These are phyloP conservation scores for Tympanoctomys barrerae DNA, from an alignment of 2,797 vertebrate genomes.

Conservation along the genomic window DNA sequence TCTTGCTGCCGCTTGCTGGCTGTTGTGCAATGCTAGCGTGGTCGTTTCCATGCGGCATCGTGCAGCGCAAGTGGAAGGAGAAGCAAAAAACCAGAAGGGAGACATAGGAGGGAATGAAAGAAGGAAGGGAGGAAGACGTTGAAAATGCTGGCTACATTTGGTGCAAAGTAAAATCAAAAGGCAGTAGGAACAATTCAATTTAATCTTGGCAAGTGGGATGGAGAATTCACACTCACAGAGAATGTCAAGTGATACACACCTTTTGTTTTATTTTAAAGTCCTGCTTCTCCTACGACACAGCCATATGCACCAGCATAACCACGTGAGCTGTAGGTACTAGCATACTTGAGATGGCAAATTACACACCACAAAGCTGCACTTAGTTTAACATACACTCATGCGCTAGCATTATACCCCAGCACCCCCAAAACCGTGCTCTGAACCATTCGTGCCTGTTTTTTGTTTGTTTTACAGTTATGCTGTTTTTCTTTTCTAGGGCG, in stretches of 20 bases:
- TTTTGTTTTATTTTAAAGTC: not conserved
- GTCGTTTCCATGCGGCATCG: not conserved
- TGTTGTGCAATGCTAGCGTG: not conserved
- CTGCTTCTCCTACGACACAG: not conserved
- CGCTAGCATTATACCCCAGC: fast-evolving
- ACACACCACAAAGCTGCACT: not conserved
- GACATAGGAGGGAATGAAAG: not conserved
- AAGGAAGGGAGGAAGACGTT: not conserved
- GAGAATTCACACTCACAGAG: not conserved
- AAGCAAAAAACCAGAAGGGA: not conserved
- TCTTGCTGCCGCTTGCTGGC: not conserved
- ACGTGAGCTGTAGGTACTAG: fast-evolving
- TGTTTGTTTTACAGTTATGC: not conserved
- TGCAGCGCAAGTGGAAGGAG: not conserved
- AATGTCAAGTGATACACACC: not conserved
- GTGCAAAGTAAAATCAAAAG: not conserved
- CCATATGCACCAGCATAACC: fast-evolving
- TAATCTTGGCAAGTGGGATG: not conserved
- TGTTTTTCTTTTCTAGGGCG: not conserved
- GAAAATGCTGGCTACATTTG: not conserved
- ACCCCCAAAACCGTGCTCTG: fast-evolving
- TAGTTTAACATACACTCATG: fast-evolving
- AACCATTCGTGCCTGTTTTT: not conserved
- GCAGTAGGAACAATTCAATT: slow-evolving; percentile 17
- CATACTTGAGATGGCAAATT: not conserved